Conservation (phyloP, 2,888 invertebrate genomes). For the Thyatira batis region DNA sequence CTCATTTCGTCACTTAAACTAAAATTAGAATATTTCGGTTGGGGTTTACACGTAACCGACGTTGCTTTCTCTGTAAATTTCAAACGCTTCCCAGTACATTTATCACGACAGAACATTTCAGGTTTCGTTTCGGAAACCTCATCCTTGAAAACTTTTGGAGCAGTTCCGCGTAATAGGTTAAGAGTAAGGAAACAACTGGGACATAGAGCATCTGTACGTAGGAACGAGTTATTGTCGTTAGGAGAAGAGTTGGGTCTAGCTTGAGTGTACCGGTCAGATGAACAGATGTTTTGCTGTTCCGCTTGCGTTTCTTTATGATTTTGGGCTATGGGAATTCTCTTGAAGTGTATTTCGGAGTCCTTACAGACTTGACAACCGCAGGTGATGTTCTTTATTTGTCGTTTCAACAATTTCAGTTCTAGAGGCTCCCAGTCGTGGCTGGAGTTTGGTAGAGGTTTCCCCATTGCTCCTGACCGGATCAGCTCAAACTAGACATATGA, state of each 20-base stretch:
- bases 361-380: conserved; percentile 49
- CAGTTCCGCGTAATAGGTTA: conserved; percentile 36
- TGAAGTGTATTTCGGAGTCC: conserved; percentile 1
- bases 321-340: conserved; percentile 1
- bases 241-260: conserved; percentile 10
- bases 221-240: conserved; percentile 12
- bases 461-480: neutral
- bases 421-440: conserved; percentile 37
- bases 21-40: conserved; percentile 23
- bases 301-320: conserved; percentile 37
- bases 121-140: conserved; percentile 47
- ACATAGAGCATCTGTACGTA: conserved; percentile 36
- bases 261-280: conserved; percentile 25
- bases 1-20: conserved; percentile 21
- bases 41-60: conserved; percentile 28
- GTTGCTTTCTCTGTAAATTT: conserved; percentile 37
- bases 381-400: conserved; percentile 45
- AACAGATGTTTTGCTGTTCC: conserved; percentile 8
- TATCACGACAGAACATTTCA: conserved; percentile 38
- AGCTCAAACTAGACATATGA: neutral
- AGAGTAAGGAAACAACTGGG: conserved; percentile 51
- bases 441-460: conserved; percentile 5
- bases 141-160: conserved; percentile 52
- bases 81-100: conserved; percentile 36
- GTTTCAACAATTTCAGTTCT: conserved; percentile 53